A percentile compares a stretch with the other conserved stretches of the same genome.
phyloP scores from a whole-genome alignment of 2,797 vertebrate genomes.

The Synaphobranchus kaupii region DNA sequence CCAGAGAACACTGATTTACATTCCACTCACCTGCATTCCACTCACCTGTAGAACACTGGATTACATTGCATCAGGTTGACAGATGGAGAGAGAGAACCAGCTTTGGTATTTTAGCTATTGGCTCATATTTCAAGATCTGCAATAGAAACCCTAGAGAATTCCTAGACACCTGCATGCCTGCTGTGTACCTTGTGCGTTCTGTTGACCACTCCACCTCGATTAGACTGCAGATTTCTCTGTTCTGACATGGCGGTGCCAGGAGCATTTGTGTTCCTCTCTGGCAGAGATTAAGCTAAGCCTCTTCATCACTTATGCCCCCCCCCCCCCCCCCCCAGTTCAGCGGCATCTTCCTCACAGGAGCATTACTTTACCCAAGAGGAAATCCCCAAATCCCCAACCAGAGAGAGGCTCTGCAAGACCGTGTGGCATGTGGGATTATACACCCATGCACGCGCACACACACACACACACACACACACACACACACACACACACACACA shows the following conservation, averaged over 20 bases:
- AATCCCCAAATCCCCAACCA: background rate
- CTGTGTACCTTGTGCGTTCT: background rate
- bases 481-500: background rate
- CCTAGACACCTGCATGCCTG: background rate
- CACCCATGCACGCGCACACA: background rate
- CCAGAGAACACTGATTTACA: background rate
- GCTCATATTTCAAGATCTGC: background rate
- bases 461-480: background rate
- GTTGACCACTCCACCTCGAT: background rate
- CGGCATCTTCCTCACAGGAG: background rate
- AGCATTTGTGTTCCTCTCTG: background rate
- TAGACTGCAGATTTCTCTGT: background rate
- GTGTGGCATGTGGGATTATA: background rate
- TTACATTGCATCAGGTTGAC: background rate
- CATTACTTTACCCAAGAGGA: background rate
- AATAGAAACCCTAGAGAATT: background rate
- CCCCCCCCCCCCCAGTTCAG: background rate
- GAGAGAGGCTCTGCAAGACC: background rate
- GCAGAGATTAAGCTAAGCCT: slow-evolving; percentile 7
- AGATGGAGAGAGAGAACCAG: too few species aligned
- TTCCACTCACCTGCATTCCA: background rate
- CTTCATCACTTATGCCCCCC: background rate
- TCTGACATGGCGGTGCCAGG: background rate
- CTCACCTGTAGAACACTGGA: too few species aligned
- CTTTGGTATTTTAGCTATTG: too few species aligned